Conservation (phyloP, 2,888 invertebrate genomes). For the Polyommatus icarus region DNA sequence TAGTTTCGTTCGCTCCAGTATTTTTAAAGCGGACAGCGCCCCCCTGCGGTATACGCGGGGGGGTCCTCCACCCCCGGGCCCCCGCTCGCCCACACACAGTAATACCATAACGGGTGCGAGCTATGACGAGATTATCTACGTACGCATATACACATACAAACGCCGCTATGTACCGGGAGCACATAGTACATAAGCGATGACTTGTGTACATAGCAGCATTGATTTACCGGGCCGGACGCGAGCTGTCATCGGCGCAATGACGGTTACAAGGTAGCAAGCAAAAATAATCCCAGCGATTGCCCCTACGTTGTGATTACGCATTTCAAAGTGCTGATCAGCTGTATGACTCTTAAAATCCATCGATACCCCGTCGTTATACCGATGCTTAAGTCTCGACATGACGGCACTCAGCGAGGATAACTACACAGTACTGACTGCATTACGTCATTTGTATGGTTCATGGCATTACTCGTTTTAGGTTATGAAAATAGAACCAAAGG, state of each 20-base stretch:
- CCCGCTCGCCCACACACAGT: constrained; percentile 66
- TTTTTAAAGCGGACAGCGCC: constrained; percentile 78
- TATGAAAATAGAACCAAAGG: neutral
- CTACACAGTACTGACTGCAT: neutral
- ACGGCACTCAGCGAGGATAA: neutral
- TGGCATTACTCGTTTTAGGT: neutral
- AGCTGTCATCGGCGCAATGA: constrained; percentile 69
- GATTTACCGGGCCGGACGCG: constrained; percentile 71
- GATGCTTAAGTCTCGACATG: constrained; percentile 28
- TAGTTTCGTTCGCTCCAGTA: constrained; percentile 70
- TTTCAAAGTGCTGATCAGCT: constrained; percentile 28
- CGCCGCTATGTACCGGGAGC: constrained; percentile 64
- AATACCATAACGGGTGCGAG: constrained; percentile 79
- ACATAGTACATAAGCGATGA: constrained; percentile 72
- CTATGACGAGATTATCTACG: constrained; percentile 80
- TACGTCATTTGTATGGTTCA: constrained; percentile 7
- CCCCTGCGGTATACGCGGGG: constrained; percentile 68
- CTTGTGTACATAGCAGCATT: constrained; percentile 72
- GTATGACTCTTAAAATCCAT: constrained; percentile 26
- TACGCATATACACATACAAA: constrained; percentile 69
- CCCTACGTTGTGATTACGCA: constrained; percentile 31
- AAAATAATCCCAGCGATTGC: constrained; percentile 47
- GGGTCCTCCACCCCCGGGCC: constrained; percentile 43
- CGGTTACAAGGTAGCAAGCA: constrained; percentile 58
- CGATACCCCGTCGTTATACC: constrained; percentile 16